phyloP scores from a whole-genome alignment of 2,888 invertebrate genomes.

The Aphodius granarius region DNA sequence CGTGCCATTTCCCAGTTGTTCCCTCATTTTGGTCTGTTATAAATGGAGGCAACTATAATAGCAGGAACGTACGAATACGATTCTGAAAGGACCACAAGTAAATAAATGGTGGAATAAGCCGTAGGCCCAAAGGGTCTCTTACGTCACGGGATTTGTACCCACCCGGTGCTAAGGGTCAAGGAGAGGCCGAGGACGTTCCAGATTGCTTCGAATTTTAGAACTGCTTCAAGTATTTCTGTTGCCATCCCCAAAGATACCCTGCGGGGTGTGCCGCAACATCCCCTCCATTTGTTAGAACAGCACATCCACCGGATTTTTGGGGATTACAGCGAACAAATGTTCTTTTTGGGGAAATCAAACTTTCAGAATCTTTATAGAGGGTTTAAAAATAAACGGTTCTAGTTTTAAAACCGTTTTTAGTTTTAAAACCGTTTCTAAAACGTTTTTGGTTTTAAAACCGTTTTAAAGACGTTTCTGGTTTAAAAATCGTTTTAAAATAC shows the following conservation, averaged over 20 bases:
- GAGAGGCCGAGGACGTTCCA: background rate
- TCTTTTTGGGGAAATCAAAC: background rate
- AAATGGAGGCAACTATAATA: background rate
- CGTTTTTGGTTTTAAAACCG: too few species aligned
- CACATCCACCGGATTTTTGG: background rate
- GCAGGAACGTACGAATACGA: background rate
- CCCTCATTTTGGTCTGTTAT: background rate
- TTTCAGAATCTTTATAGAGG: too few species aligned
- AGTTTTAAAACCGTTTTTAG: background rate
- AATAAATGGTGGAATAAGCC: background rate
- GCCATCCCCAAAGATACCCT: background rate
- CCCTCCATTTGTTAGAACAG: background rate
- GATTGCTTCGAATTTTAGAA: background rate
- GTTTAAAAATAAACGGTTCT: background rate
- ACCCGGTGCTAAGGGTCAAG: background rate
- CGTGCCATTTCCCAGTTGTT: background rate
- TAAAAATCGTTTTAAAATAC: too few species aligned
- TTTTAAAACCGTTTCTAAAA: too few species aligned
- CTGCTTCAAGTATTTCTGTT: background rate
- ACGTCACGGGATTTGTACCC: background rate
- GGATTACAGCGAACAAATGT: background rate
- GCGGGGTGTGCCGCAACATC: background rate
- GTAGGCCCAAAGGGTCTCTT: background rate
- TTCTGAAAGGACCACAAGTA: background rate
- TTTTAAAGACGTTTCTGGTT: too few species aligned